Evolutionary conservation across 2,888 invertebrate species (phyloP).

Genomic region (Clostera curtula): DNA sequence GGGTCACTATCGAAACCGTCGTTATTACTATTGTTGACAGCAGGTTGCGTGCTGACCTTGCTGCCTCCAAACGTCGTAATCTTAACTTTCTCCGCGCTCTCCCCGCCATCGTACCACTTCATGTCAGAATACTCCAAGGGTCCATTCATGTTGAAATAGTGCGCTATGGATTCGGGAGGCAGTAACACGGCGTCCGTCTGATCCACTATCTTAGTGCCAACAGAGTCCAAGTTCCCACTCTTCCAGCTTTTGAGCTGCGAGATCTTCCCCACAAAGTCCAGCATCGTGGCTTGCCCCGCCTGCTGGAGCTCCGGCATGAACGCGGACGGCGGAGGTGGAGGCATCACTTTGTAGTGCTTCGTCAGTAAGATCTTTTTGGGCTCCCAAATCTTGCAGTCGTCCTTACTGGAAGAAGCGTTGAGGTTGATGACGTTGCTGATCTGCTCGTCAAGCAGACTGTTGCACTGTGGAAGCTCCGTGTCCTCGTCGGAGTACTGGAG

Average conservation of each 20-base stretch:
- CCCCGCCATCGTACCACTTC: slow-evolving; percentile 63
- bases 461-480: slow-evolving; percentile 69
- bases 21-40: slow-evolving; percentile 51
- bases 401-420: slow-evolving; percentile 65
- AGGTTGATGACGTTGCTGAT: slow-evolving; percentile 71
- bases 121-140: slow-evolving; percentile 63
- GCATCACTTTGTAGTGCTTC: slow-evolving; percentile 55
- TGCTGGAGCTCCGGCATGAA: slow-evolving; percentile 54
- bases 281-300: slow-evolving; percentile 48
- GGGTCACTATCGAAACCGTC: slow-evolving; percentile 70
- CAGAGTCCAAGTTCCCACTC: slow-evolving; percentile 52
- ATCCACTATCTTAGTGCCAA: slow-evolving; percentile 57
- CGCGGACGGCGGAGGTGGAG: slow-evolving; percentile 49
- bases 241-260: slow-evolving; percentile 65
- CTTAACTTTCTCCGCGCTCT: slow-evolving; percentile 56
- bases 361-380: slow-evolving; percentile 55
- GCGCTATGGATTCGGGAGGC: slow-evolving; percentile 51
- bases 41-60: slow-evolving; percentile 54
- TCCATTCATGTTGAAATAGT: slow-evolving; percentile 62
- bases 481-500: slow-evolving; percentile 77
- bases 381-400: slow-evolving; percentile 59
- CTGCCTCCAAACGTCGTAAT: slow-evolving; percentile 46
- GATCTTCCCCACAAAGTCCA: slow-evolving; percentile 61
- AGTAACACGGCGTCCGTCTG: slow-evolving; percentile 56
- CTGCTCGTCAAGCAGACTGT: slow-evolving; percentile 59